Evolutionary conservation across 1,140 invertebrate genomes (phyloP).

Genomic region (Leptoteleia sp.): DNA sequence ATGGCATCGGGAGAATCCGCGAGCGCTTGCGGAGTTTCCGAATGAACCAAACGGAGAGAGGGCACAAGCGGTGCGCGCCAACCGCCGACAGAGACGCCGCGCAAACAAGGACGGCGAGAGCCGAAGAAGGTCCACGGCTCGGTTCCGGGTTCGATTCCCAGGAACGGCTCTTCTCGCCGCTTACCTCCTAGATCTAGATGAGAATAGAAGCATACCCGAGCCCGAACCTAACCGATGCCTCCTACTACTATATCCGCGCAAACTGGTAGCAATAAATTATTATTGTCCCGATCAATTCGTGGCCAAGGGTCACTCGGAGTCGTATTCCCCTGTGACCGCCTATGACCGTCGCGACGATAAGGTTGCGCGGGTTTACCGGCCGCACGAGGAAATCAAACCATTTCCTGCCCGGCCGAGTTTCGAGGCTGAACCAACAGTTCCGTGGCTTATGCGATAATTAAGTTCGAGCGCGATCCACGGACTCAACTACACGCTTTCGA

Average conservation of each 20-base stretch:
- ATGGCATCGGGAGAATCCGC: conserved; percentile 63
- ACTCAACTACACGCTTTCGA: too few species aligned
- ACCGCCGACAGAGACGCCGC: conserved; percentile 18
- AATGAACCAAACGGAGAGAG: conserved; percentile 59
- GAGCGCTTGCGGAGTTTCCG: conserved; percentile 59
- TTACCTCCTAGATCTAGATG: conserved; percentile 74
- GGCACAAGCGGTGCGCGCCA: conserved; percentile 16
- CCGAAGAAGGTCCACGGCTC: conserved; percentile 50
- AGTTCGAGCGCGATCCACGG: background rate
- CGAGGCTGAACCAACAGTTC: too few species aligned
- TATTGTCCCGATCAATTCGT: conserved; percentile 73
- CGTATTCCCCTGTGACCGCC: conserved; percentile 11
- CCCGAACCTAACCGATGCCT: conserved; percentile 53
- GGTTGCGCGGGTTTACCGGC: conserved; percentile 12
- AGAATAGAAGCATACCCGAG: conserved; percentile 65
- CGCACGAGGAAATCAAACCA: conserved; percentile 23
- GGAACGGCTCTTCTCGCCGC: conserved; percentile 65
- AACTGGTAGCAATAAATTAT: conserved; percentile 76
- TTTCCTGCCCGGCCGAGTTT: too few species aligned
- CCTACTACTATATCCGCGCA: conserved; percentile 58
- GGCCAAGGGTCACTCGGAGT: conserved; percentile 49
- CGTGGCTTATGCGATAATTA: too few species aligned
- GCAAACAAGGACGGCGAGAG: conserved; percentile 27
- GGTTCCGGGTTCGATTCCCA: conserved; percentile 78
- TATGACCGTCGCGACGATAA: conserved; percentile 40